These are phyloP conservation scores for Orgyia antiqua DNA, from an alignment of 2,888 invertebrate species.

Conservation along the genomic window DNA sequence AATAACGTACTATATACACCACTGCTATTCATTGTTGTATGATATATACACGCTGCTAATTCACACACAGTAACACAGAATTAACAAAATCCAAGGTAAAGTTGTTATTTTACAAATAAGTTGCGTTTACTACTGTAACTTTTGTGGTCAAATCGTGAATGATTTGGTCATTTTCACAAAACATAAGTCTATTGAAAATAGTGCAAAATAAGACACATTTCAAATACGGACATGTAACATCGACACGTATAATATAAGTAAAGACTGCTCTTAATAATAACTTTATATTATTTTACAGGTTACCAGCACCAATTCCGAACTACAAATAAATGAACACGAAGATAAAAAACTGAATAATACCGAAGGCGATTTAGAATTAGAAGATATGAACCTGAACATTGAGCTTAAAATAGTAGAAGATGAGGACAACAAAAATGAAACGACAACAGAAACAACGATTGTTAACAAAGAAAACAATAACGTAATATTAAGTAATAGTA, in stretches of 20 bases:
- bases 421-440: constrained; percentile 43
- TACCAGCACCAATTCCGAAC: constrained; percentile 42
- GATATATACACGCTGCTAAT: constrained; percentile 2
- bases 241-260: no score
- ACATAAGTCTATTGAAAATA: no score
- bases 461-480: constrained; percentile 12
- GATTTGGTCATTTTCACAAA: no score
- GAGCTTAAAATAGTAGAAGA: constrained; percentile 74
- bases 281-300: constrained; percentile 48
- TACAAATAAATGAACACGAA: constrained; percentile 41
- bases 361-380: constrained; percentile 49
- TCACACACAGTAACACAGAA: no score
- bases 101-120: no score
- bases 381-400: constrained; percentile 55
- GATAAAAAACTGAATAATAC: constrained; percentile 31
- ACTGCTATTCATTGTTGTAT: constrained; percentile 1
- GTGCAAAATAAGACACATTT: no score
- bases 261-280: no score
- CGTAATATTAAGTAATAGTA: constrained; percentile 10
- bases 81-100: no score
- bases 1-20: neutral
- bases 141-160: no score
- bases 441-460: constrained; percentile 10
- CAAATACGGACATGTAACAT: no score
- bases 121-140: no score